phyloP scores from a whole-genome alignment of 2,113 vertebrate species.

The Salvelinus namaycush region DNA sequence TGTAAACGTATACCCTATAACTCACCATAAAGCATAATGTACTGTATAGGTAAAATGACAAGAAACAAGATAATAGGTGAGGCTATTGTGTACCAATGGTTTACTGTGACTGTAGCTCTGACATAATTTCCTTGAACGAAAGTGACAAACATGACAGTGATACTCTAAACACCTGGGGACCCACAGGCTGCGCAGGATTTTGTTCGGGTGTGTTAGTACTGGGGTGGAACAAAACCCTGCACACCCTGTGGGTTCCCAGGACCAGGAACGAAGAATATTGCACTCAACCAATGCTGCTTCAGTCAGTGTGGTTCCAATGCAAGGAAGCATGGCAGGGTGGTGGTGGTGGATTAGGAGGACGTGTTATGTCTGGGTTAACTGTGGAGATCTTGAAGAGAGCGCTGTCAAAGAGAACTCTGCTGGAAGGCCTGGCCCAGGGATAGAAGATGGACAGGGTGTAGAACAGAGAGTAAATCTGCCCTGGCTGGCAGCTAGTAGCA shows the following conservation, averaged over 20 bases:
- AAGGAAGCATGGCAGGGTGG: background rate
- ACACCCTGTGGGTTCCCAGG: background rate
- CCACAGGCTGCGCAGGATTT: too few species aligned
- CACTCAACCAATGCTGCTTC: background rate
- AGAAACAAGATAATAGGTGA: background rate
- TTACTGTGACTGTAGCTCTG: background rate
- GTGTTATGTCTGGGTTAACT: background rate
- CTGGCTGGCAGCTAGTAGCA: conserved; percentile 34
- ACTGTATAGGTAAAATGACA: background rate
- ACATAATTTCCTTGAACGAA: conserved; percentile 1
- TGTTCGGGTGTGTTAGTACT: too few species aligned
- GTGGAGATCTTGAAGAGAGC: conserved; percentile 16
- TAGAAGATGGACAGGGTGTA: conserved; percentile 21
- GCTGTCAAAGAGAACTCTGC: conserved; percentile 15
- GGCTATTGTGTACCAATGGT: background rate
- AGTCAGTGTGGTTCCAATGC: background rate
- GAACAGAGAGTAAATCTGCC: conserved; percentile 29
- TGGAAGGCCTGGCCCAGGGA: conserved; percentile 16
- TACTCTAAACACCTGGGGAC: background rate
- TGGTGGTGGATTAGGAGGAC: background rate
- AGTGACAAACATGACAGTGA: background rate
- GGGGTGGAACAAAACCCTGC: background rate
- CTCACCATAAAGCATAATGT: background rate
- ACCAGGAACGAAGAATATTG: background rate
- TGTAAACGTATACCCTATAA: background rate